Base-by-base conservation (phyloP, 2,888 invertebrate genomes). In the Cantharis lateralis region DNA sequence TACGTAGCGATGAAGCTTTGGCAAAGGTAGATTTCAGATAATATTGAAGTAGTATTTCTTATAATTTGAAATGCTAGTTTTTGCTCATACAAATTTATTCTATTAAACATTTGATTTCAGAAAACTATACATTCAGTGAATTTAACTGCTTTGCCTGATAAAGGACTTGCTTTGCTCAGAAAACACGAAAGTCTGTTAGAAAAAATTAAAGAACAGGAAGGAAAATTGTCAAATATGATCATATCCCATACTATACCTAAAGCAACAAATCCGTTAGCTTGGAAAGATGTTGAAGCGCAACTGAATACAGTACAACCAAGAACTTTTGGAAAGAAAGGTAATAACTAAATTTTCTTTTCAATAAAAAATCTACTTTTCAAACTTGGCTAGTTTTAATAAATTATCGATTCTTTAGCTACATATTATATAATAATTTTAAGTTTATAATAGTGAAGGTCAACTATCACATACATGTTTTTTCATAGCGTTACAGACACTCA, bases 401-500 rank as follows among this genome's bases (percentile, higher is more conserved):
- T 18, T 18, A 18, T 2, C 3, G 18, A 18, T 2, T 18, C 18
- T 3, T 18, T 18, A 18, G 18, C 18, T 18, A 18, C 18, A 18
- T 18, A 18, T 18, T 9, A 24, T 24, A 24, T 5, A 24, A 24
- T 24, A 24, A 24, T 24, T 24, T 3, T 18, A 18, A 18, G 18
- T 18, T 18, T 18, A 18, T 9, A 24, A 4, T 4, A 4, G 5
- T 20, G 5, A 20, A 20, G 2, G 5, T 20, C 26, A 26, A 9
- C 9, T 26, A 26, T 10, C 0, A 10, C 9, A 9, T 26, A 26
- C 10, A 16, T 18, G n/a, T 64, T 72, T 48, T 13, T 82, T 85
- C 79, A 75, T 86, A 89, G 95, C 94, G 1, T 88, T 95, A 89
- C 90, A 91, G 48, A 95, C 93, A 0, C 92, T 93, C 81, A 90